Evolutionary conservation across 35 echinoderm and acorn worm genomes (phyloP).

Genomic region (Strongylocentrotus purpuratus): DNA sequence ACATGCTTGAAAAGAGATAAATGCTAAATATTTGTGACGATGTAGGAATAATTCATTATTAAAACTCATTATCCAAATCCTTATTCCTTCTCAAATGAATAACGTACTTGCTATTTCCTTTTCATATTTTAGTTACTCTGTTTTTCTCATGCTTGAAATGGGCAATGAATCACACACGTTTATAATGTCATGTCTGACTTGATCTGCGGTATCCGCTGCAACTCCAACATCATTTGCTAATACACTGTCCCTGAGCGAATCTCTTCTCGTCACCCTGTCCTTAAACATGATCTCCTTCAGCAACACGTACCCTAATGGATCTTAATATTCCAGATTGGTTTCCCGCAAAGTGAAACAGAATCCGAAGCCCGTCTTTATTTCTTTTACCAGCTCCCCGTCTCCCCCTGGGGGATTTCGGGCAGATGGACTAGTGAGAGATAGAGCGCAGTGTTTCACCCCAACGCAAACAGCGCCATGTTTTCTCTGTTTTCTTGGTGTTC

Average conservation of each 20-base stretch:
- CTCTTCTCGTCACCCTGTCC: not conserved
- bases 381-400: not conserved
- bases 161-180: not conserved
- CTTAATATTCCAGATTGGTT: conserved; percentile 18
- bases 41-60: not conserved
- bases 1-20: too few relatives aligned
- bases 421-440: not conserved
- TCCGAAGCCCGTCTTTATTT: not conserved
- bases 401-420: not conserved
- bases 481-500: not conserved
- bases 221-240: not conserved
- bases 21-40: not conserved
- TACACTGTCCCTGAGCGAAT: not conserved
- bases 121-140: not conserved
- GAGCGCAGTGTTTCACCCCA: not conserved
- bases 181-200: not conserved
- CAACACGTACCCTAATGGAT: conserved; percentile 10
- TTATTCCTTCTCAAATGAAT: not conserved
- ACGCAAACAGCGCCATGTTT: not conserved
- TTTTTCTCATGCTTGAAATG: not conserved
- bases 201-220: not conserved
- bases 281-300: not conserved
- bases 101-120: not conserved
- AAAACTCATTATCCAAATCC: not conserved
- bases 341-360: not conserved